Conservation (phyloP, 2,113 vertebrate species). For the Paraplagusia blochii region DNA sequence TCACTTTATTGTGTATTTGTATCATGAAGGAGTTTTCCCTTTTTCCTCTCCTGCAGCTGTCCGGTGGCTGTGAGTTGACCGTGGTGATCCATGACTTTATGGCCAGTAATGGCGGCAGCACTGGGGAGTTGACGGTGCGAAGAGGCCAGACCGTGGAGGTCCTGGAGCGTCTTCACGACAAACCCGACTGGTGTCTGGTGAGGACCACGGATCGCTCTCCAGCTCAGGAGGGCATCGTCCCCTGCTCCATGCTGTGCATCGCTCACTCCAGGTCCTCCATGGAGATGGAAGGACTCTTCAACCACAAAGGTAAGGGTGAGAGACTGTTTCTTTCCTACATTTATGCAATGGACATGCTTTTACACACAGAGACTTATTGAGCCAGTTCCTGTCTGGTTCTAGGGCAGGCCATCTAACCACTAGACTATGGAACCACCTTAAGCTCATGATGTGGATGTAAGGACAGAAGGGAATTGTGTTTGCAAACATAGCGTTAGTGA, state of each 20-base stretch:
- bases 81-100: conserved; percentile 94
- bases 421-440: no score
- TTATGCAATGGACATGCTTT: no score
- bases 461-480: conserved; percentile 28
- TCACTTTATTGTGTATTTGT: neutral
- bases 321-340: conserved; percentile 2
- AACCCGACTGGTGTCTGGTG: conserved; percentile 93
- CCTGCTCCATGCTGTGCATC: conserved; percentile 90
- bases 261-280: conserved; percentile 93
- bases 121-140: conserved; percentile 88
- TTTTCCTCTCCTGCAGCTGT: conserved; percentile 75
- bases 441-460: conserved; percentile 3
- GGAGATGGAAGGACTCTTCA: conserved; percentile 98
- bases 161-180: conserved; percentile 89
- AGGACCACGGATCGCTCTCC: conserved; percentile 91
- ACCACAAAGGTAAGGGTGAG: conserved; percentile 89
- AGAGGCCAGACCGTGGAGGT: conserved; percentile 93
- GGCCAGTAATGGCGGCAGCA: conserved; percentile 83
- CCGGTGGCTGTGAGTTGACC: conserved; percentile 91
- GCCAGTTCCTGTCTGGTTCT: no score
- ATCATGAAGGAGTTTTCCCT: neutral
- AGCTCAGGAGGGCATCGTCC: conserved; percentile 88
- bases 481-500: conserved; percentile 33
- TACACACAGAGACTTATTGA: no score
- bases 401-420: no score